Conservation (phyloP, 2,888 invertebrate species). For the Athalia rosae region DNA sequence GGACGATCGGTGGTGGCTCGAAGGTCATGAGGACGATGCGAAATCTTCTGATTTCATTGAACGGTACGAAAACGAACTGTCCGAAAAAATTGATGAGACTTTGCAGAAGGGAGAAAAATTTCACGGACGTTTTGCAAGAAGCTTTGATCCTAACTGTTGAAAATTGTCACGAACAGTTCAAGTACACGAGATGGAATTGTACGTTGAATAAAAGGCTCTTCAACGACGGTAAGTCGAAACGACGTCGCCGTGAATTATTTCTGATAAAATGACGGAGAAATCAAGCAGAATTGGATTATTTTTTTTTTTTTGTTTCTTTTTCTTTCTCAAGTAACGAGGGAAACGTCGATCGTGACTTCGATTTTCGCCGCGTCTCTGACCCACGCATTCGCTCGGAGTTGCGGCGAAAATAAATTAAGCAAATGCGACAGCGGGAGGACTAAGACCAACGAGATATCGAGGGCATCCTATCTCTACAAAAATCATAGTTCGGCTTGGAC, state of each 20-base stretch:
- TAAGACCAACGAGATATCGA: no score
- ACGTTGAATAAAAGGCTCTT: slow-evolving; percentile 76
- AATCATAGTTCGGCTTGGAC: not conserved
- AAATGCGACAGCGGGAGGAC: slow-evolving; percentile 67
- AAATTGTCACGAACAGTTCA: slow-evolving; percentile 80
- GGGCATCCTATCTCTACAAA: no score
- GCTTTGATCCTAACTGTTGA: slow-evolving; percentile 78
- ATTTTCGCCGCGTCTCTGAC: slow-evolving; percentile 83
- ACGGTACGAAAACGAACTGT: slow-evolving; percentile 10
- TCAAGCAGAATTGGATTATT: not conserved
- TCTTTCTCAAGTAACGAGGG: slow-evolving; percentile 77
- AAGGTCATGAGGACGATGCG: slow-evolving; percentile 23
- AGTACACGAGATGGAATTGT: slow-evolving; percentile 84
- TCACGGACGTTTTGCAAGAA: slow-evolving; percentile 75
- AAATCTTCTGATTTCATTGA: not conserved
- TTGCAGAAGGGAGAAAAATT: slow-evolving; percentile 78
- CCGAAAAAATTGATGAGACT: slow-evolving; percentile 70
- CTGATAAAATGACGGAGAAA: no score
- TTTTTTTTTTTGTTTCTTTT: not conserved
- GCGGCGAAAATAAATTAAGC: slow-evolving; percentile 81
- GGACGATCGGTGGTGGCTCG: slow-evolving; percentile 4
- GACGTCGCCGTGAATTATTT: no score
- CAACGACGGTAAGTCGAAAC: slow-evolving; percentile 69
- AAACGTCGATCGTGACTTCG: slow-evolving; percentile 84
- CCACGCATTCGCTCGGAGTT: slow-evolving; percentile 82